Base-by-base conservation (phyloP, 2,113 vertebrate genomes). In the Heterocephalus glaber region DNA sequence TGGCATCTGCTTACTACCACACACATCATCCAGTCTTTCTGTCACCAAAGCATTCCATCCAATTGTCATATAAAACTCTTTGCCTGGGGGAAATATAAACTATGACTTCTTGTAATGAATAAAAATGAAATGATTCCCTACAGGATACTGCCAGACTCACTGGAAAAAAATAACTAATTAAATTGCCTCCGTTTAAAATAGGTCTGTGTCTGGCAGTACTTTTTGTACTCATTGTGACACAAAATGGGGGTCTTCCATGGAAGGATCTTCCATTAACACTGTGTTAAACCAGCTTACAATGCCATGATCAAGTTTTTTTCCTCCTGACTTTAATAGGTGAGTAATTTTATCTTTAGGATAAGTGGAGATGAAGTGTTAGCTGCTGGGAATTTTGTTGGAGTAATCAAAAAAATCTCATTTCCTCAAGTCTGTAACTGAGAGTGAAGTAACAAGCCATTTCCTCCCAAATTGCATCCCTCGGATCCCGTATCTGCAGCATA, bases 161-260 rank as follows among this genome's bases (percentile, higher is more conserved):
- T 76, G 56, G 94, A 96, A 95, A 56, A 56, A 56, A 97, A 92
- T 90, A 92, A 79, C 94, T 95, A 97, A 97, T 95, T 94, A 96
- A 97, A 97, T 96, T 95, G 93, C 60, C 68, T 79, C 54, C 56
- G 89, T 89, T 82, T 41, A 86, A 92, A 96, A 90, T 41, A 88
- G 65, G 28, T 66, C 80, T 92, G n/a, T 89, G 63, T 90, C 85
- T 96, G 70, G 28, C 91, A 94, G 86, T 16, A 56, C n/a, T 82
- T 96, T 91, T 61, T 35, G 4, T 76, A 44, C 72, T 89, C 47
- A 79, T 5, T 82, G 52, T 92, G 49, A 24, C 65, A 76, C 38
- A 94, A 94, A 95, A 84, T 30, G 17, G 26, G 70, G 33, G 24
- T 90, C 26, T 92, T 70, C 38, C 61, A n/a, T 49, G 70, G 61